Evolutionary conservation across 2,888 invertebrate species (phyloP), one percentile per base, ranked within the genome.

Genomic region (Lithosia quadra): DNA sequence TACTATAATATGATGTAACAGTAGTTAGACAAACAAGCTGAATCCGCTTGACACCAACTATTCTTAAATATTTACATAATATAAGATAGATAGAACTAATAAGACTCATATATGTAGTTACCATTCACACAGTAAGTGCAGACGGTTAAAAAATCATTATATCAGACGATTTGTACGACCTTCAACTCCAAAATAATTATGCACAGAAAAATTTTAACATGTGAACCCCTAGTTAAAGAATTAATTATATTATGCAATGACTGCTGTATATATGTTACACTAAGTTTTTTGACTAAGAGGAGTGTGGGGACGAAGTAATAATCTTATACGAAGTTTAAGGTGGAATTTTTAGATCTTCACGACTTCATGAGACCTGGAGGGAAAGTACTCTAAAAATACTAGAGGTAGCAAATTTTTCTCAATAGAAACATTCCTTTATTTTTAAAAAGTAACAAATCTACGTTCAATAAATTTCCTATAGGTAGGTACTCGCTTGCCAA

Each of bases 41-140:
- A 87, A 88, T 91, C 91, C 91, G 91, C 86, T 59, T 90, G 83
- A 88, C 89, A 87, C 86, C 88, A 81, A 82, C 74, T 77, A 78
- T 76, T 59, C 75, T 86, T 77, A 80, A 91, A 91, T 91, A 90
- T 91, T 80, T 87, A 86, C 58, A 58, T 49, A 49, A n/a, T 81
- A 81, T 83, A 85, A 84, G 80, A 71, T 73, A 77, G 67, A 79
- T 71, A 57, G 11, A 64, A 71, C 72, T 71, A 78, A 80, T 60
- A 80, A 28, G 28, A 28, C 49, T n/a, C n/a, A 60, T 63, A 68
- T 62, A 77, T 22, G 82, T 76, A 84, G 63, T 81, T 72, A 63
- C 65, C 49, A 65, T 76, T 62, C 76, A 81, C 63, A 82, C 56
- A 18, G 34, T 43, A 63, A 0, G 33, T 22, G 36, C 4, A 11